Evolutionary conservation across 2,113 vertebrate genomes (phyloP), one percentile per base, ranked within the genome.

Genomic region (Rhabdomys dilectus): DNA sequence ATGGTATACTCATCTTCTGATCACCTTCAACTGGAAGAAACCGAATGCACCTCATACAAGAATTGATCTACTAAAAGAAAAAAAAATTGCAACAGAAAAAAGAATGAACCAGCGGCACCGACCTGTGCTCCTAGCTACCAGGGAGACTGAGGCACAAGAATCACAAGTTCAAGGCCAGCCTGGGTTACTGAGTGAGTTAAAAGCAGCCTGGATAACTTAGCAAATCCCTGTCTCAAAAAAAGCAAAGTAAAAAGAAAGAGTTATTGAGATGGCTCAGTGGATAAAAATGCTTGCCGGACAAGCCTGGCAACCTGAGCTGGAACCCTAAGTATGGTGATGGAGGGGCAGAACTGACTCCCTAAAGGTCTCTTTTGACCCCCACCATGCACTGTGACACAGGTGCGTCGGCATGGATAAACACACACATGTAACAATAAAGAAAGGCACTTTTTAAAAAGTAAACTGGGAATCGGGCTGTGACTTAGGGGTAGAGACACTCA

Each of bases 371-470:
- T 58, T 36, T 42, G 81, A 62, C 58, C 58, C 42, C 58, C 15
- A 19, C 39, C n/a, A 45, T 3, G 26, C 15, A 31, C 56, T 84
- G 77, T 1, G 7, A 16, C 13, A 17, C n/a, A 9, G 22, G 19
- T 16, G 4, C 22, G 5, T 13, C 6, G 1, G 0, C 34, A n/a
- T 19, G 34, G 7, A 29, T 39, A 84, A 2, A 34, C 58, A 31
- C 15, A 42, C 39, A 2, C 22, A 22, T 22, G 22, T 29, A 42
- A 62, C 45, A 85, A 64, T 62, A 64, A 85, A 82, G 17, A 64
- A 31, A 62, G 58, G 8, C 15, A 11, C 58, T 45, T 85, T 85
- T 42, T 62, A 42, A 58, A 68, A 34, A 68, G 84, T 51, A 68
- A 87, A 51, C 22, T 60, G 21, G 36, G 31, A 45, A 4, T 15